Evolutionary conservation across 2,797 vertebrate genomes (phyloP).

Genomic region (Pangasius mekongensis): DNA sequence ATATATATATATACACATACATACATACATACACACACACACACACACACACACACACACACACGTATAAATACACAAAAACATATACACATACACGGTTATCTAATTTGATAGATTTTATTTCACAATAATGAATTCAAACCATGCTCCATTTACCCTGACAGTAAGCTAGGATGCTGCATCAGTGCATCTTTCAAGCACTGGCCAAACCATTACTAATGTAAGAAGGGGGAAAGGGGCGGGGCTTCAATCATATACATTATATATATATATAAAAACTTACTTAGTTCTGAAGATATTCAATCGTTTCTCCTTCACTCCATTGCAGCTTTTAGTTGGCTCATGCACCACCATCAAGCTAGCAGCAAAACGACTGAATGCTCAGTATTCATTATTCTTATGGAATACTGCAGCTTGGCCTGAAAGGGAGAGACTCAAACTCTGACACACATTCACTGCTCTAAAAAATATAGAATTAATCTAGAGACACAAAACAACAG

Average conservation of each 20-base stretch:
- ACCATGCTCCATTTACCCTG: neutral
- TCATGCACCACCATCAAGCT: neutral
- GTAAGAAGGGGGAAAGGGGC: neutral
- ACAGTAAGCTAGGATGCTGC: neutral
- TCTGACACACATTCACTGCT: neutral
- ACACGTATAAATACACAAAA: too few relatives aligned
- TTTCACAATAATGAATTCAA: neutral
- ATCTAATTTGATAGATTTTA: neutral
- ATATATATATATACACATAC: too few relatives aligned
- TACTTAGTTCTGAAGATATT: neutral
- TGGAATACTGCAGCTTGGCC: constrained; percentile 67
- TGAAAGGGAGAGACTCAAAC: constrained; percentile 21
- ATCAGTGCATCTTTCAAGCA: neutral
- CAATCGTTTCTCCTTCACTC: neutral
- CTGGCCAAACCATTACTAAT: neutral
- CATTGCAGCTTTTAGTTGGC: neutral
- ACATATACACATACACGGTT: neutral
- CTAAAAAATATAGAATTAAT: neutral
- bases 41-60: too few relatives aligned
- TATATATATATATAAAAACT: neutral
- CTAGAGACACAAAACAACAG: neutral
- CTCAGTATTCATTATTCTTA: constrained; percentile 56
- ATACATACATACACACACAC: too few relatives aligned
- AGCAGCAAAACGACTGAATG: neutral
- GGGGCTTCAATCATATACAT: neutral